phyloP scores from a whole-genome alignment of 1,140 invertebrate genomes.

The Wasmannia auropunctata region DNA sequence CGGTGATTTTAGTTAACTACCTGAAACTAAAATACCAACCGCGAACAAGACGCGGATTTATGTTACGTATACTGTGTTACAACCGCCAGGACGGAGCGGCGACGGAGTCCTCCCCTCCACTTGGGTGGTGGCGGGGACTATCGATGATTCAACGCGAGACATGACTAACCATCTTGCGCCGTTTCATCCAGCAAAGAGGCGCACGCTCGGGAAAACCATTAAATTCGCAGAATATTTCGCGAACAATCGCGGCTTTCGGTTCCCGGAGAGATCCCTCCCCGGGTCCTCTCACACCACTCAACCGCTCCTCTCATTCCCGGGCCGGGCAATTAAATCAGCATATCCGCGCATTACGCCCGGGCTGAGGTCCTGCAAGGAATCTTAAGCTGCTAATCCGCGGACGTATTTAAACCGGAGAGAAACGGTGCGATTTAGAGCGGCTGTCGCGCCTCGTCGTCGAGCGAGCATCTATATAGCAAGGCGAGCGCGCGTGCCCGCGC shows the following conservation, averaged over 20 bases:
- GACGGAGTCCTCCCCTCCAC: not conserved
- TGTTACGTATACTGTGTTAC: not conserved
- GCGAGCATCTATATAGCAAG: no score
- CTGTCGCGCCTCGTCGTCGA: not conserved
- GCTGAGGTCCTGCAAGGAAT: constrained; percentile 22
- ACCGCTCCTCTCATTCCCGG: not conserved
- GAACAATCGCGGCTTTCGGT: constrained; percentile 27
- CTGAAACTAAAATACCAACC: constrained; percentile 30
- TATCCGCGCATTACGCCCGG: constrained; percentile 21
- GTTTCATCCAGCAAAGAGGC: not conserved
- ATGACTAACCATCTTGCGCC: constrained; percentile 31
- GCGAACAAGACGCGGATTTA: constrained; percentile 37
- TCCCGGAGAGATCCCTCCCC: not conserved
- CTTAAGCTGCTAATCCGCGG: constrained; percentile 36
- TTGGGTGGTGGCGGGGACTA: not conserved
- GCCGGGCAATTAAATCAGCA: constrained; percentile 46
- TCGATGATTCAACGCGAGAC: constrained; percentile 48
- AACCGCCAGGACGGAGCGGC: not conserved
- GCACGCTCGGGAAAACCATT: constrained; percentile 11
- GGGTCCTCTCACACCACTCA: not conserved
- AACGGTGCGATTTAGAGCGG: constrained; percentile 16
- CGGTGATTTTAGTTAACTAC: constrained; percentile 50
- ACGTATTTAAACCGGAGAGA: constrained; percentile 35
- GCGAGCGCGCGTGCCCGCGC: not conserved
- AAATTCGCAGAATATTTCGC: constrained; percentile 53